Evolutionary conservation across 2,797 vertebrate genomes (phyloP), one percentile per base, ranked within the genome.

Genomic region (Spea hammondii): DNA sequence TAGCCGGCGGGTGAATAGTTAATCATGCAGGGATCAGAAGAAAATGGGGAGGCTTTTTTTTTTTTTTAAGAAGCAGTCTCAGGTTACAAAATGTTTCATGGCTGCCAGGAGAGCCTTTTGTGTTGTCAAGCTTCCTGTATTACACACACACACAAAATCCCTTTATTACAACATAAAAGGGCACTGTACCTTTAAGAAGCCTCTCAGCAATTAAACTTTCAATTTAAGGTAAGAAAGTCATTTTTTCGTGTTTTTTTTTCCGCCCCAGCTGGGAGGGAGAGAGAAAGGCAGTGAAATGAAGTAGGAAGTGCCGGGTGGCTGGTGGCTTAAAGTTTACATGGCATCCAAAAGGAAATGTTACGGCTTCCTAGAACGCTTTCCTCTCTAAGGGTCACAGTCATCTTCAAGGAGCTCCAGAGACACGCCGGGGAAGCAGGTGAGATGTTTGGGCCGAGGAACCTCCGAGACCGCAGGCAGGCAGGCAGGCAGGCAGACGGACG

Each of bases 41-140:
- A 32, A 50, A 32, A 68, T 44, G n/a, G 45, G 70, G 70, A 79
- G 77, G 13, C 57, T 50, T 53, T 53, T 53, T 53, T 53, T 51
- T 59, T 59, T n/a, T 78, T 62, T 68, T 53, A 59, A 64, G 32
- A 44, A 59, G 51, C 51, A 47, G 78, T 80, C 67, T 80, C 78
- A 80, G 72, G 78, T 80, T 80, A 80, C 78, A 80, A 70, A 46
- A 59, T 55, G 8, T 65, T 55, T 70, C 55, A 70, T 80, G 78
- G 78, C 78, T 80, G 72, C 72, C 78, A 79, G 72, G 65, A 79
- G 69, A 50, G 54, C 46, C 4, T 65, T 47, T 70, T n/a, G 50
- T 67, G 77, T 11, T 14, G 53, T n/a, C 70, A 60, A 49, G 70
- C 48, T 73, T 75, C 78, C 78, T 80, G 78, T 47, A 51, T 73